phyloP scores from a whole-genome alignment of 2,113 vertebrate species.

The Chaenogobius annularis region DNA sequence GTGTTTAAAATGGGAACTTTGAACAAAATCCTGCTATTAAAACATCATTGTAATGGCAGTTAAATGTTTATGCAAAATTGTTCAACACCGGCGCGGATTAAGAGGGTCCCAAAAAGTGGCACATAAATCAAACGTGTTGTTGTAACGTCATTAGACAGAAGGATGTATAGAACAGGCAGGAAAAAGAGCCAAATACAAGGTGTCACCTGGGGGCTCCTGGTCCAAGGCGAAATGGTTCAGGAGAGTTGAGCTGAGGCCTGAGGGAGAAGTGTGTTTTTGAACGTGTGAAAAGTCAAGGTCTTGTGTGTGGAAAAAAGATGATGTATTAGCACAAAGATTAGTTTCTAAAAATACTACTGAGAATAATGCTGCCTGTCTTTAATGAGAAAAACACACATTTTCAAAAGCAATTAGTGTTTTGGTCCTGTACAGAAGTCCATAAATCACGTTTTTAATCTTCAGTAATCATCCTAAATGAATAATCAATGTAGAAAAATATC shows the following conservation, averaged over 20 bases:
- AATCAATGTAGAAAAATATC: slow-evolving; percentile 3
- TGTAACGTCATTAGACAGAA: not conserved
- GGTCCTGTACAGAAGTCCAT: not conserved
- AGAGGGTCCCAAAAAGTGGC: too few species aligned
- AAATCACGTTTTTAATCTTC: not conserved
- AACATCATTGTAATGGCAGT: too few species aligned
- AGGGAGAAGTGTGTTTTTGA: slow-evolving; percentile 6
- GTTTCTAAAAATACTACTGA: slow-evolving; percentile 34
- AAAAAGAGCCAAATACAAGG: slow-evolving; percentile 15
- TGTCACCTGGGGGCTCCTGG: slow-evolving; percentile 30
- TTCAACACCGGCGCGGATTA: too few species aligned
- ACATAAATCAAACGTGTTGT: too few species aligned
- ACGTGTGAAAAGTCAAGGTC: slow-evolving; percentile 5
- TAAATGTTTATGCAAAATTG: too few species aligned
- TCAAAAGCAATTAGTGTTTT: slow-evolving; percentile 1
- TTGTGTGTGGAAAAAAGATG: slow-evolving; percentile 21
- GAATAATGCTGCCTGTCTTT: not conserved
- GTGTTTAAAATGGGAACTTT: too few species aligned
- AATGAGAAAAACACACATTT: slow-evolving; percentile 4
- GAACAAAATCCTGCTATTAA: too few species aligned
- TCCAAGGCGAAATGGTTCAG: slow-evolving; percentile 30
- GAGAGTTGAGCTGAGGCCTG: slow-evolving; percentile 4
- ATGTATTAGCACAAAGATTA: slow-evolving; percentile 25
- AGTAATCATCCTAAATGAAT: not conserved
- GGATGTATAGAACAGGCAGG: slow-evolving; percentile 15